Conservation (phyloP, 1,140 invertebrate genomes). For the Sycophila sp. region DNA sequence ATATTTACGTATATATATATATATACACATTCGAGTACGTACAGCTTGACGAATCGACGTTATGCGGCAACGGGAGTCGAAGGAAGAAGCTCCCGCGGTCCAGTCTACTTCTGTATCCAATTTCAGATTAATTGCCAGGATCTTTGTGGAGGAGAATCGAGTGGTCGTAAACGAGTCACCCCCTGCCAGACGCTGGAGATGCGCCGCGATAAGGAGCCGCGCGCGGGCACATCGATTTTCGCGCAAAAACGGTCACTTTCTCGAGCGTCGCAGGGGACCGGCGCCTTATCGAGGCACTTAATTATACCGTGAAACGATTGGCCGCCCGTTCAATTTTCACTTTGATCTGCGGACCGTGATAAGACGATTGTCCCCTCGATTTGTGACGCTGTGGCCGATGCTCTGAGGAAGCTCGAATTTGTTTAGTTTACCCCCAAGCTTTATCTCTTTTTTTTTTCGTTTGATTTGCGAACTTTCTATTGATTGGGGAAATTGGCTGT, state of each 20-base stretch:
- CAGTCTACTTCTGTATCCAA: slow-evolving; percentile 52
- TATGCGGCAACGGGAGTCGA: not conserved
- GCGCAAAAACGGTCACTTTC: not conserved
- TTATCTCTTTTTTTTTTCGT: no score
- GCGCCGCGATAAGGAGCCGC: slow-evolving; percentile 7
- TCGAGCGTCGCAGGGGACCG: no score
- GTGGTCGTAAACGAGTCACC: slow-evolving; percentile 40
- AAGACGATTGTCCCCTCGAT: not conserved
- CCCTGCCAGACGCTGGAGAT: not conserved
- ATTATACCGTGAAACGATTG: slow-evolving; percentile 34
- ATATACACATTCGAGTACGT: slow-evolving; percentile 42
- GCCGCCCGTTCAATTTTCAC: slow-evolving; percentile 18
- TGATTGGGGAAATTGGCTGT: no score
- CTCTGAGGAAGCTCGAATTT: no score
- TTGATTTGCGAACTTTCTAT: no score
- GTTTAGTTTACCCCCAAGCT: no score
- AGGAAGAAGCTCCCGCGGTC: not conserved
- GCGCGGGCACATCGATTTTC: slow-evolving; percentile 1
- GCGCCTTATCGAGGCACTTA: slow-evolving; percentile 6
- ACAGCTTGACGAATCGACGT: no score
- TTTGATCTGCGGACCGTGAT: not conserved
- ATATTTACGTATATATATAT: slow-evolving; percentile 40
- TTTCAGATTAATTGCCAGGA: slow-evolving; percentile 61
- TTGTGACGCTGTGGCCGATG: no score
- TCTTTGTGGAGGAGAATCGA: slow-evolving; percentile 51